phyloP scores from a whole-genome alignment of 2,113 vertebrate genomes.

The Noctilio leporinus region DNA sequence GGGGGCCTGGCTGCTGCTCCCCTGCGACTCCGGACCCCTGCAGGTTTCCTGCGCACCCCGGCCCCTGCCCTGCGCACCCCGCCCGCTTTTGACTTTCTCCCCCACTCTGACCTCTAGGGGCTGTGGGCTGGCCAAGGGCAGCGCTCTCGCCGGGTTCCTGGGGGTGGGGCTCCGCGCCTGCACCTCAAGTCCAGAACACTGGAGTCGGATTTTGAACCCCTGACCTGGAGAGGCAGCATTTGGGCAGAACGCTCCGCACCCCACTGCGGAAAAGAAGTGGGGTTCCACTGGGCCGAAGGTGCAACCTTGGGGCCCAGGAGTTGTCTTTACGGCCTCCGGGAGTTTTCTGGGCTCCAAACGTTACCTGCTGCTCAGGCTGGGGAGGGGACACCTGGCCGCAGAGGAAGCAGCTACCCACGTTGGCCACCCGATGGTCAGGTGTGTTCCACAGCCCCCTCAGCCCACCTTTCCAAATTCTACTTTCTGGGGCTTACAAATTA shows the following conservation, averaged over 20 bases:
- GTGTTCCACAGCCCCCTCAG: not conserved
- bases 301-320: not conserved
- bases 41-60: rapidly evolving
- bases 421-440: rapidly evolving
- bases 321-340: not conserved
- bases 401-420: rapidly evolving
- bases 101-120: rapidly evolving
- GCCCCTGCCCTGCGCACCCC: not conserved
- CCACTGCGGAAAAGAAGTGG: rapidly evolving
- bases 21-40: too few species aligned
- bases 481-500: not conserved
- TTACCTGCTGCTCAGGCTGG: not conserved
- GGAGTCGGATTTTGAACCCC: not conserved
- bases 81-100: not conserved
- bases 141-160: rapidly evolving
- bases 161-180: not conserved
- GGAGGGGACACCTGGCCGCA: not conserved
- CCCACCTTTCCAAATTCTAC: not conserved
- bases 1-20: not conserved
- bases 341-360: not conserved
- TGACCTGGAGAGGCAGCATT: not conserved
- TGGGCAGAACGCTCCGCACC: not conserved
- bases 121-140: not conserved
- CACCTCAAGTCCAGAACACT: not conserved
- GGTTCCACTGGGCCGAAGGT: not conserved